phyloP scores from a whole-genome alignment of 2,888 invertebrate genomes.

The Dasysyrphus albostriatus region DNA sequence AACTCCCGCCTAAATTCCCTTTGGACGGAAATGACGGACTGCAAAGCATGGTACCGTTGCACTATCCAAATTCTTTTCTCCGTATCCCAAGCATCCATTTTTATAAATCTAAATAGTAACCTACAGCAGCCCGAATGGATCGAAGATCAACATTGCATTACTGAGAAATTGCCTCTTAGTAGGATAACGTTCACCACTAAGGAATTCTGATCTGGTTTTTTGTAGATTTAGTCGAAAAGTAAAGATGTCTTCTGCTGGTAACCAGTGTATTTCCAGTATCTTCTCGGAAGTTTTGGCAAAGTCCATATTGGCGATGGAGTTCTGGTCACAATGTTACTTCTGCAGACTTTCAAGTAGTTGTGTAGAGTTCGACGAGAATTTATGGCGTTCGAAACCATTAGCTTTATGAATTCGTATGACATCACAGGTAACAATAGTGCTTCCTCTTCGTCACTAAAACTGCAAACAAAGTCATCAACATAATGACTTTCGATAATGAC shows the following conservation, averaged over 20 bases:
- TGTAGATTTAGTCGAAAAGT: background rate
- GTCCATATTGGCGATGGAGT: background rate
- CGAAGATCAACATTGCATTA: conserved; percentile 15
- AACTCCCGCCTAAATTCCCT: too few species aligned
- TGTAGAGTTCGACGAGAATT: conserved; percentile 38
- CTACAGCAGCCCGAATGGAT: conserved; percentile 16
- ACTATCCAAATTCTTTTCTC: too few species aligned
- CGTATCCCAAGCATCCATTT: too few species aligned
- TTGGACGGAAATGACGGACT: too few species aligned
- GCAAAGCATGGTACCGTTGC: too few species aligned
- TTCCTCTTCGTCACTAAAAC: conserved; percentile 26
- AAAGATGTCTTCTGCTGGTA: background rate
- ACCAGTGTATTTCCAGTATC: conserved; percentile 36
- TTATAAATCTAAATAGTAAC: too few species aligned
- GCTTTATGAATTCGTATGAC: conserved; percentile 22
- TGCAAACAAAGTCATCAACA: conserved; percentile 46
- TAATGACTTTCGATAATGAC: conserved; percentile 36
- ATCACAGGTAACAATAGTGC: conserved; percentile 7
- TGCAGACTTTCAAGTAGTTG: background rate
- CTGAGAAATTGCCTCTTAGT: conserved; percentile 19
- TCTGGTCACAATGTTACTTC: background rate
- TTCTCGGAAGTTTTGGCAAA: background rate
- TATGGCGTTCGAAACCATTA: conserved; percentile 29
- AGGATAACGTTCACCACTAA: background rate
- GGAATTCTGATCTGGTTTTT: background rate